Conservation (phyloP, 2,113 vertebrate species). For the Ochotona princeps region DNA sequence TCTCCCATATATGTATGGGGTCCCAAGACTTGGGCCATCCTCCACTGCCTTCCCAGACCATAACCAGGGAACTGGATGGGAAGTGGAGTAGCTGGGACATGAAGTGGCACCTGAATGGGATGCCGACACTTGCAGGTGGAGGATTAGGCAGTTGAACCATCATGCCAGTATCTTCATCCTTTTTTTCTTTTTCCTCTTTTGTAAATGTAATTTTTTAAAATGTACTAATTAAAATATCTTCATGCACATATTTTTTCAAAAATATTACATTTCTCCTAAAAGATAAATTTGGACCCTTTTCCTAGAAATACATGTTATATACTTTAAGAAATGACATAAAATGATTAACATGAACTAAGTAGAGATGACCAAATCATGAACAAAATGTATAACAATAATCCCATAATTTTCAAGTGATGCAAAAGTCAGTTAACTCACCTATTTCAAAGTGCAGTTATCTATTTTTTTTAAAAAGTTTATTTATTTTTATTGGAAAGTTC, state of each 20-base stretch:
- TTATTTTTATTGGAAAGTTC: no score
- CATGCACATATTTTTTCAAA: not conserved
- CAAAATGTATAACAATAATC: not conserved
- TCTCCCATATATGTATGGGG: no score
- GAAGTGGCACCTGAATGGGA: no score
- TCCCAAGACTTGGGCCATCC: no score
- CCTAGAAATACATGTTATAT: not conserved
- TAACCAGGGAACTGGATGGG: no score
- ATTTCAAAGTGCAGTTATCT: no score
- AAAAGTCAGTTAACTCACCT: not conserved
- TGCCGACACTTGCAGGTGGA: no score
- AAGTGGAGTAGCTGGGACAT: no score
- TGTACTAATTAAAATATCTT: not conserved
- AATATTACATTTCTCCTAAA: not conserved
- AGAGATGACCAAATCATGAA: not conserved
- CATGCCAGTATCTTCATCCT: no score
- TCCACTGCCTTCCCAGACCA: no score
- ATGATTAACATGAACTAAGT: not conserved
- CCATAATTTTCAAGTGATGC: not conserved
- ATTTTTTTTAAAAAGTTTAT: no score
- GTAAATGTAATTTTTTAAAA: not conserved
- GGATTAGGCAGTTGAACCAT: no score
- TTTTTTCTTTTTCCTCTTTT: not conserved
- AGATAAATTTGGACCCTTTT: not conserved
- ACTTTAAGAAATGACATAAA: not conserved